phyloP scores from a whole-genome alignment of 2,797 vertebrate species.

The Hylomyscus alleni region DNA sequence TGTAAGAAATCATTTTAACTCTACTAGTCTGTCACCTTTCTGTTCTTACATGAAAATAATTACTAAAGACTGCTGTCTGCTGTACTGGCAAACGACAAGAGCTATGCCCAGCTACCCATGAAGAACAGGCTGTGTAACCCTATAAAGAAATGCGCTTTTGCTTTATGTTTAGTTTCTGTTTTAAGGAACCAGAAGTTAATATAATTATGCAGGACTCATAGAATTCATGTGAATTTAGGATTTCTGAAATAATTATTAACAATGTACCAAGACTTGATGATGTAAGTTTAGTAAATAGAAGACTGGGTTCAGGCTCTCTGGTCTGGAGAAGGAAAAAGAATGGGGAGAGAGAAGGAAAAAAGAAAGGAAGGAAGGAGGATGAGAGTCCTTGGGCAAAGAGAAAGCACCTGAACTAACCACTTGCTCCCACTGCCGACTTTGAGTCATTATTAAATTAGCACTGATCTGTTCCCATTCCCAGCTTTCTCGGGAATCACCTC shows the following conservation, averaged over 20 bases:
- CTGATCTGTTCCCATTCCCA: not conserved
- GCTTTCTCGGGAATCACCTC: not conserved
- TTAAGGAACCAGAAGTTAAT: not conserved
- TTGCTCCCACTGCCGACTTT: not conserved
- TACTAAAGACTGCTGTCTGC: not conserved
- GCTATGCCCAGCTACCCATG: no score
- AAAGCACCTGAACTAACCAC: not conserved
- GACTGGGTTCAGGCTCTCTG: not conserved
- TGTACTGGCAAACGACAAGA: not conserved
- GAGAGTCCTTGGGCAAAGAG: not conserved
- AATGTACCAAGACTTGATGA: not conserved
- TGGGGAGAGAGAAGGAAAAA: not conserved
- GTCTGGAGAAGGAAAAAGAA: not conserved
- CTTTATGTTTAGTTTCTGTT: not conserved
- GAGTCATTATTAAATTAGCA: not conserved
- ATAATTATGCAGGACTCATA: not conserved
- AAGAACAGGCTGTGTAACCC: not conserved
- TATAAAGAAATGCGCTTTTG: not conserved
- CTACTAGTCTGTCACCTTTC: not conserved
- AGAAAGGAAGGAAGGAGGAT: not conserved
- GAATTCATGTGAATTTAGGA: not conserved
- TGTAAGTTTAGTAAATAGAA: not conserved
- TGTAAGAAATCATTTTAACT: not conserved
- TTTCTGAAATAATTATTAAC: not conserved
- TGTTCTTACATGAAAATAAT: not conserved